Conservation (phyloP, 2,797 vertebrate species). For the Phyllotis vaccarum region DNA sequence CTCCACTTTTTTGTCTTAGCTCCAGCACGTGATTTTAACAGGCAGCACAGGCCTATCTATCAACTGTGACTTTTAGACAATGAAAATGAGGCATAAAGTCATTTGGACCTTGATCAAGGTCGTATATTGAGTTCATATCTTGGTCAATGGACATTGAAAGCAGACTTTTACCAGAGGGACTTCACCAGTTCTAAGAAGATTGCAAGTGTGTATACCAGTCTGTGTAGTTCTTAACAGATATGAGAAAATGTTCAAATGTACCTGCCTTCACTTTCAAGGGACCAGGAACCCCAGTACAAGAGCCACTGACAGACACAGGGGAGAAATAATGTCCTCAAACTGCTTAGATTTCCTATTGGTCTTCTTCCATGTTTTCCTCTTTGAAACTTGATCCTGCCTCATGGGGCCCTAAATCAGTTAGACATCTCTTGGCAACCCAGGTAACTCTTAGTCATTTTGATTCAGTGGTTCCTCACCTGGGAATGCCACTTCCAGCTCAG, state of each 20-base stretch:
- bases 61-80: not conserved
- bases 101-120: not conserved
- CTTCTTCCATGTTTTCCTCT: not conserved
- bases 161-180: not conserved
- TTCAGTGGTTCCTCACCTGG: not conserved
- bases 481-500: not conserved
- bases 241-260: not conserved
- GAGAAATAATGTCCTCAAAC: not conserved
- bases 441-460: not conserved
- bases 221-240: not conserved
- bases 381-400: not conserved
- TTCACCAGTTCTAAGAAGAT: not conserved
- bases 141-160: not conserved
- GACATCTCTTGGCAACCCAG: not conserved
- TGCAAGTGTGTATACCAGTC: not conserved
- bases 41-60: not conserved
- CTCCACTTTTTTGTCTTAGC: not conserved
- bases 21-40: not conserved
- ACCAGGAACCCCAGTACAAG: not conserved
- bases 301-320: not conserved
- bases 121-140: not conserved
- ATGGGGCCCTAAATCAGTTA: not conserved
- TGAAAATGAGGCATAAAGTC: not conserved
- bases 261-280: not conserved
- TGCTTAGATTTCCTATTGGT: not conserved